Conservation (phyloP, 2,797 vertebrate species). For the Poeciliopsis presidionis region DNA sequence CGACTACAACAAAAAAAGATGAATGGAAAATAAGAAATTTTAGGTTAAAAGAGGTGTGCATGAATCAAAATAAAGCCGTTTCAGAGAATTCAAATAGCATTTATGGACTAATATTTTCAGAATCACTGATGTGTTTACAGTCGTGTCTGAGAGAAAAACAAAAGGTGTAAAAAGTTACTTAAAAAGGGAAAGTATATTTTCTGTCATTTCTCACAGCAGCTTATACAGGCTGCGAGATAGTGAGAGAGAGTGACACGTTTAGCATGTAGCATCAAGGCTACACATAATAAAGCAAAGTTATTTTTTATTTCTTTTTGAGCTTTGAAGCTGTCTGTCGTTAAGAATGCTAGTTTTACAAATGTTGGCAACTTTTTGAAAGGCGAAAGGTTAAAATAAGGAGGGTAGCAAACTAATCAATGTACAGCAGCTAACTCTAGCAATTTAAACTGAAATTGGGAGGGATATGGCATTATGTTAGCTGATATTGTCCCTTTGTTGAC, state of each 20-base stretch:
- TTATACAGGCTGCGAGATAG: neutral
- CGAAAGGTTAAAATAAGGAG: neutral
- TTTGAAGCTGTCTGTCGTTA: neutral
- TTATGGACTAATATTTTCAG: neutral
- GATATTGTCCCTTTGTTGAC: neutral
- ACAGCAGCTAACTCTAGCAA: neutral
- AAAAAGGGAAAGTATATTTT: neutral
- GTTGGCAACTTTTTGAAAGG: neutral
- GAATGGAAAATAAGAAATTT: conserved; percentile 7
- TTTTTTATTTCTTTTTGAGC: neutral
- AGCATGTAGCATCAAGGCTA: neutral
- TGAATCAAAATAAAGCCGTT: neutral
- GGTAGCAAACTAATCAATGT: neutral
- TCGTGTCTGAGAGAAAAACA: neutral
- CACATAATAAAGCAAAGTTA: neutral
- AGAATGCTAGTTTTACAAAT: neutral
- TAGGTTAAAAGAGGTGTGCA: neutral
- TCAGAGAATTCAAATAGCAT: neutral
- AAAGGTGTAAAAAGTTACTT: neutral
- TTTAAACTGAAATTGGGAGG: neutral
- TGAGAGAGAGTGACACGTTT: neutral
- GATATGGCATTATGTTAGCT: neutral
- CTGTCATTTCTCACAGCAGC: neutral
- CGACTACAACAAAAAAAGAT: conserved; percentile 19
- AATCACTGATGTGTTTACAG: neutral